A percentile compares a stretch with the other conserved stretches of the same genome.
Evolutionary conservation across 2,113 vertebrate genomes (phyloP).

Genomic region (Anoura caudifer): DNA sequence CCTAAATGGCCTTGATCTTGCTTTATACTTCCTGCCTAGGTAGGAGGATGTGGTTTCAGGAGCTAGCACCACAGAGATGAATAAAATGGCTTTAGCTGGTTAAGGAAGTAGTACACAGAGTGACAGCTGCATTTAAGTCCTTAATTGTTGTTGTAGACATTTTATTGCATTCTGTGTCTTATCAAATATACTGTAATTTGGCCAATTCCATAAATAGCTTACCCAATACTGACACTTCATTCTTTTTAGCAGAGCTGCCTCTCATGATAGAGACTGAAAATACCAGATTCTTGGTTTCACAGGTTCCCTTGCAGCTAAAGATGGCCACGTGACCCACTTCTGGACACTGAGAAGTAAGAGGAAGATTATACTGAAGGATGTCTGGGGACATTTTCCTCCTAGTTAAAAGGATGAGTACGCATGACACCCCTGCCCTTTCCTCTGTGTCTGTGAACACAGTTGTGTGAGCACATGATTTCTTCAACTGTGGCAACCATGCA

Average conservation of each 20-base stretch:
- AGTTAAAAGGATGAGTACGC: background rate
- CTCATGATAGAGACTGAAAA: background rate
- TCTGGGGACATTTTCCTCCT: background rate
- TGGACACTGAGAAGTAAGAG: background rate
- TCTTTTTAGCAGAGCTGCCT: background rate
- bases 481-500: background rate
- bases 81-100: background rate
- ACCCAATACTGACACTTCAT: background rate
- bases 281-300: background rate
- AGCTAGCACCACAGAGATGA: background rate
- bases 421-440: background rate
- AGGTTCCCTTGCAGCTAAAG: background rate
- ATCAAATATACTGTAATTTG: background rate
- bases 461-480: background rate
- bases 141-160: background rate
- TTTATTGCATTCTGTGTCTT: background rate
- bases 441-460: background rate
- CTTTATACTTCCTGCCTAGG: slow-evolving; percentile 32
- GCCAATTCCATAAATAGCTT: background rate
- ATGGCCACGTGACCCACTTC: background rate
- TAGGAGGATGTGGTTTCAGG: slow-evolving; percentile 54
- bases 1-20: slow-evolving; percentile 27
- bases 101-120: background rate
- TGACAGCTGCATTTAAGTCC: background rate
- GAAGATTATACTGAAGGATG: background rate